Base-by-base conservation (phyloP, 2,797 vertebrate genomes). In the Pantherophis vulpinus region DNA sequence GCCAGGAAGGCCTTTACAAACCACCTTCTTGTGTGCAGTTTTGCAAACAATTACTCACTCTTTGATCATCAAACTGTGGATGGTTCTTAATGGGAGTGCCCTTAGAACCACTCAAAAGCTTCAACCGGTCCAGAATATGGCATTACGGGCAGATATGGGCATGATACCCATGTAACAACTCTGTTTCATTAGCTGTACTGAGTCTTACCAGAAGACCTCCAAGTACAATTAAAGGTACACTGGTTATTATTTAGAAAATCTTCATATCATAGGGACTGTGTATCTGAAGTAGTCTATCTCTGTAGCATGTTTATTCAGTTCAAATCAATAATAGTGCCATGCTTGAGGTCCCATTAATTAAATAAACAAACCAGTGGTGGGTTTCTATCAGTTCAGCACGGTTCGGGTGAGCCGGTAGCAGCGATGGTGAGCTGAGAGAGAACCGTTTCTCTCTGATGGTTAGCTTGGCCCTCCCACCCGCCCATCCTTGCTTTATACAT, bases 341-440 rank as follows among this genome's bases (percentile, higher is more conserved):
- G 37, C 0, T 25, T 42, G 37, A 83, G 10, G 18, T 42, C 74
- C 18, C 37, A 83, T 83, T 42, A 47, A 47, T 83, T 23, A 83
- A 42, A 83, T 42, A 79, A 79, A 37, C 32, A 42, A 42, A 37
- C 74, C 18, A 54, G 51, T 54, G 51, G 51, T 54, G 8, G 1
- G 51, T 54, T 54, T 54, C 9, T 54, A 54, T 9, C 0, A 0
- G 8, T 54, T 54, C 8, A 0, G 51, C 51, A 1, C 1, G 9
- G 51, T 54, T 54, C 51, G 51, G 51, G 51, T 2, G 9, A 54
- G 8, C 51, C 9, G 9, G 51, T 54, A 54, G 51, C 9, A 10
- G 51, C 9, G 51, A 54, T 54, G 9, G 51, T 54, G 51, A 54
- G 51, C 51, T 54, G 51, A 54, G 51, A 54, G 8, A 1, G 9